phyloP scores from a whole-genome alignment of 37 sponge, comb jelly and placozoan species.

The Beroe ovata region DNA sequence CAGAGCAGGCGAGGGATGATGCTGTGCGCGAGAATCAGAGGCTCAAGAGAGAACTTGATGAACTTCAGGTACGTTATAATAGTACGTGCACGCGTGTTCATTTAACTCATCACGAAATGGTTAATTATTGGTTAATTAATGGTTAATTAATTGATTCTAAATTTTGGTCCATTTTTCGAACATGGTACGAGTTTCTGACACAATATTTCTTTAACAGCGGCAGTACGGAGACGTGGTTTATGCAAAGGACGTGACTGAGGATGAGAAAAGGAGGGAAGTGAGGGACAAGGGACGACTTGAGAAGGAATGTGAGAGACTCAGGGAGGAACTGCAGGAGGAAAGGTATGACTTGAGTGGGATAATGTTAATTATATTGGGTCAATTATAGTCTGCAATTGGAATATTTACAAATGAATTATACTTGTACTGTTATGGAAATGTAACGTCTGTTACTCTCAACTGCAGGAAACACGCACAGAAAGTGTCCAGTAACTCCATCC shows the following conservation, averaged over 20 bases:
- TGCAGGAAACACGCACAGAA: constrained; percentile 59
- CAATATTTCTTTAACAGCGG: constrained; percentile 26
- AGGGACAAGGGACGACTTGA: constrained; percentile 29
- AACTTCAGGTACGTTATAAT: constrained; percentile 58
- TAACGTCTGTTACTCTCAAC: too few relatives aligned
- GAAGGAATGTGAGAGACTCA: constrained; percentile 43
- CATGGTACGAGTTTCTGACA: too few relatives aligned
- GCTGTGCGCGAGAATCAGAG: constrained; percentile 38
- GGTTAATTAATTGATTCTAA: too few relatives aligned
- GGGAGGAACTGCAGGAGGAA: constrained; percentile 58
- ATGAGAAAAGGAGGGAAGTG: constrained; percentile 35
- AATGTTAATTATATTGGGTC: too few relatives aligned
- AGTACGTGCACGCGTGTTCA: too few relatives aligned
- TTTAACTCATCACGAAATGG: too few relatives aligned
- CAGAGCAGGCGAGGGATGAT: constrained; percentile 44
- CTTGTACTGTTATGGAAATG: too few relatives aligned
- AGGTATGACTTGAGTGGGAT: too few relatives aligned
- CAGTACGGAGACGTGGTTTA: constrained; percentile 1
- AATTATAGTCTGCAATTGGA: too few relatives aligned
- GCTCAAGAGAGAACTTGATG: constrained; percentile 22
- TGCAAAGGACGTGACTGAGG: not conserved
- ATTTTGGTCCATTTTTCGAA: too few relatives aligned
- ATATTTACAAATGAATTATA: too few relatives aligned
- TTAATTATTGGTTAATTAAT: too few relatives aligned
- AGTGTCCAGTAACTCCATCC: constrained; percentile 3